These are phyloP conservation scores for Hycleus cichorii DNA, from an alignment of 1,140 invertebrate species.

Conservation along the genomic window DNA sequence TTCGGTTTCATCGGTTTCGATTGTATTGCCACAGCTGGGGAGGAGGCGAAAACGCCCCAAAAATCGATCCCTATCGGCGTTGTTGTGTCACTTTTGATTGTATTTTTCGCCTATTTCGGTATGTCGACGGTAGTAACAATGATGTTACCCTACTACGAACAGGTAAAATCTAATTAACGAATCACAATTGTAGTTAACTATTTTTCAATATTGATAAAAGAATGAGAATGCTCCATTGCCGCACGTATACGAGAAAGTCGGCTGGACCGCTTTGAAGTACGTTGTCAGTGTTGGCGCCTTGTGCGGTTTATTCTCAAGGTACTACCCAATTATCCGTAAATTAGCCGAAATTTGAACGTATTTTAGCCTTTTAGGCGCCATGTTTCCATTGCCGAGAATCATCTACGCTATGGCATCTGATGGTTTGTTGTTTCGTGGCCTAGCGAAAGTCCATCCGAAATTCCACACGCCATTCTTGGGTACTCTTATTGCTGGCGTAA, in stretches of 20 bases:
- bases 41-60: conserved; percentile 84
- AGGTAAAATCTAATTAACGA: conserved; percentile 43
- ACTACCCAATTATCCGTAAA: conserved; percentile 44
- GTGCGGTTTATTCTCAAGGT: conserved; percentile 63
- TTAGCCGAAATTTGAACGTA: conserved; percentile 34
- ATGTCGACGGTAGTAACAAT: conserved; percentile 81
- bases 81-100: conserved; percentile 68
- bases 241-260: conserved; percentile 57
- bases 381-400: conserved; percentile 79
- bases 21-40: conserved; percentile 73
- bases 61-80: conserved; percentile 85
- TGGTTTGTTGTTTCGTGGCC: conserved; percentile 68
- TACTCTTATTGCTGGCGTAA: conserved; percentile 64
- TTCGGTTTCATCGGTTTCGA: conserved; percentile 90
- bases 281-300: conserved; percentile 67
- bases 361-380: conserved; percentile 67
- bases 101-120: conserved; percentile 83
- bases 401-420: conserved; percentile 87
- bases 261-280: conserved; percentile 63
- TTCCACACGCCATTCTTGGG: conserved; percentile 76
- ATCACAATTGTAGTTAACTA: conserved; percentile 16
- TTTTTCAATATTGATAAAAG: conserved; percentile 29
- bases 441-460: conserved; percentile 59
- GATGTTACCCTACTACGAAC: conserved; percentile 81
- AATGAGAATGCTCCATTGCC: conserved; percentile 64